Conservation (phyloP, 2,113 vertebrate species). For the Nothoprocta pentlandii region DNA sequence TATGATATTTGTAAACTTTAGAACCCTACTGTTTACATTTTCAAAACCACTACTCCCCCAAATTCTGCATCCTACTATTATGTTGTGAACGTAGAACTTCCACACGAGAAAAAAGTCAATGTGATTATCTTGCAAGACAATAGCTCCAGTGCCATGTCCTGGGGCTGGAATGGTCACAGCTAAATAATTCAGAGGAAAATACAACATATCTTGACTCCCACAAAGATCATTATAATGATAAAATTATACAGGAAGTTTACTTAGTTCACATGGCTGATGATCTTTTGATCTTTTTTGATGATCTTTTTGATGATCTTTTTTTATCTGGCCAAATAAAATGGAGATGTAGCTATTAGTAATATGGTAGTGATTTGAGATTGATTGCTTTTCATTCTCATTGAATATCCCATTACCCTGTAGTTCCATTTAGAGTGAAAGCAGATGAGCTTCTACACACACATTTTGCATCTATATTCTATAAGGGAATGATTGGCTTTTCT, state of each 20-base stretch:
- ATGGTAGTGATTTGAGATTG: neutral
- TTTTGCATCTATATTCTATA: neutral
- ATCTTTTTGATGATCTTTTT: neutral
- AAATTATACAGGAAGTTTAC: neutral
- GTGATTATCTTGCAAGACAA: neutral
- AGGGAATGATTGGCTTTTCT: neutral
- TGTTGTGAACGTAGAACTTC: neutral
- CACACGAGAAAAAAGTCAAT: accelerated
- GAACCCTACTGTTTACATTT: neutral
- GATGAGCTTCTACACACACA: neutral
- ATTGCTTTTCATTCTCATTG: constrained; percentile 1
- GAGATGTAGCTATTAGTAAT: neutral
- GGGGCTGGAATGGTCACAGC: neutral
- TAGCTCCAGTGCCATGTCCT: neutral
- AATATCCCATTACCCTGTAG: neutral
- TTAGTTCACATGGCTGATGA: neutral
- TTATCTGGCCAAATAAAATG: neutral
- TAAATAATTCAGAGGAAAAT: neutral
- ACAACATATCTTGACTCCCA: neutral
- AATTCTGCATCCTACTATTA: neutral
- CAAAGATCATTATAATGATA: neutral
- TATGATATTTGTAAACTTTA: neutral
- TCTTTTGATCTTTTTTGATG: neutral
- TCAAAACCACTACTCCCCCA: neutral
- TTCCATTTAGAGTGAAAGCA: neutral